Evolutionary conservation across 2,888 invertebrate genomes (phyloP).

Genomic region (Phorcus lineatus): DNA sequence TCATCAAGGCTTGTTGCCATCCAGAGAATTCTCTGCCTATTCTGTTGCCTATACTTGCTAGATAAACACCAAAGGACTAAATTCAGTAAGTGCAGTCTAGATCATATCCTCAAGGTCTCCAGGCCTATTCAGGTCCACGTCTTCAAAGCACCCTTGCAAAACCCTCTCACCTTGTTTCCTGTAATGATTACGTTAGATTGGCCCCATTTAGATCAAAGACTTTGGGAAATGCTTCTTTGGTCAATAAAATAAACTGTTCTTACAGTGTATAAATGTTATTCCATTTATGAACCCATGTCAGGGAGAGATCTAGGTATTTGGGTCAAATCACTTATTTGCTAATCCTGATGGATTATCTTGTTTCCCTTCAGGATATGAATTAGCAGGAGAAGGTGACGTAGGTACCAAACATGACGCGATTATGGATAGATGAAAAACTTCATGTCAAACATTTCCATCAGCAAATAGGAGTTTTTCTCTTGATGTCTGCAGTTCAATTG

Average conservation of each 20-base stretch:
- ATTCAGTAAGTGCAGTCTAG: not conserved
- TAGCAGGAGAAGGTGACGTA: no score
- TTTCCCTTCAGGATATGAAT: no score
- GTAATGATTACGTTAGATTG: not conserved
- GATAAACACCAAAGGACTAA: not conserved
- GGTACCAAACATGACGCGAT: no score
- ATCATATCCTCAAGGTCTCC: not conserved
- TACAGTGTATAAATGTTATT: not conserved
- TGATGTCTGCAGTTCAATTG: no score
- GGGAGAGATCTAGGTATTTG: no score
- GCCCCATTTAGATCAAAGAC: slow-evolving; percentile 4
- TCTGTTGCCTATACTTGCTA: not conserved
- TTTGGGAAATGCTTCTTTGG: not conserved
- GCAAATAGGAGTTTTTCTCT: no score
- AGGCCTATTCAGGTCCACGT: not conserved
- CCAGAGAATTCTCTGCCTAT: not conserved
- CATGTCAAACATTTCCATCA: no score
- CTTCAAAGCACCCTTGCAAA: not conserved
- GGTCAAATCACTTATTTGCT: no score
- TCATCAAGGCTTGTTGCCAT: not conserved
- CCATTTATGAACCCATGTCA: no score
- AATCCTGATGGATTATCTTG: no score
- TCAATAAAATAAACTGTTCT: slow-evolving; percentile 4
- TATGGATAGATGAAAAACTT: no score
- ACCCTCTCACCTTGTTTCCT: not conserved